These are phyloP conservation scores for Ennomos fuscantarius DNA, from an alignment of 2,888 invertebrate genomes.

Conservation along the genomic window DNA sequence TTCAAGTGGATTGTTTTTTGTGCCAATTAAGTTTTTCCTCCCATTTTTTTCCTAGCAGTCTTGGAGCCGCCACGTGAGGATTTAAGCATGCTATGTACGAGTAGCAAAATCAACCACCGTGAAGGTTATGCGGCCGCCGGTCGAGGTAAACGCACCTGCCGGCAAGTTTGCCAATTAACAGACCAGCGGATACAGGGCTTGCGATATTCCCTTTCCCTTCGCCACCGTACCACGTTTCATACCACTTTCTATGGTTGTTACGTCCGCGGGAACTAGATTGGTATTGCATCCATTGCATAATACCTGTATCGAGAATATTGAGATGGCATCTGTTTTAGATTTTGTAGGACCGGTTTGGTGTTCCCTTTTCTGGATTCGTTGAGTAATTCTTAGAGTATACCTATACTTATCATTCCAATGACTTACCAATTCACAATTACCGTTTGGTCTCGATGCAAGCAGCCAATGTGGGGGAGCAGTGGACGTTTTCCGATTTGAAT, in stretches of 20 bases:
- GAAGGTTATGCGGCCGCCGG: constrained; percentile 33
- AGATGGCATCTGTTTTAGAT: constrained; percentile 39
- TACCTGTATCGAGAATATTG: constrained; percentile 31
- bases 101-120: constrained; percentile 28
- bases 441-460: too few species aligned
- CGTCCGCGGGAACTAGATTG: constrained; percentile 55
- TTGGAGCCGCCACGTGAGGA: constrained; percentile 9
- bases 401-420: too few species aligned
- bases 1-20: too few species aligned
- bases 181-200: constrained; percentile 45
- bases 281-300: constrained; percentile 56
- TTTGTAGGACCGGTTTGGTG: constrained; percentile 13
- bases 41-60: not conserved
- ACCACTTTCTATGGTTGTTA: constrained; percentile 60
- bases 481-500: too few species aligned
- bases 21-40: constrained; percentile 1
- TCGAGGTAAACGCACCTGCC: constrained; percentile 38
- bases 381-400: too few species aligned
- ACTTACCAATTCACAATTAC: too few species aligned
- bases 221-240: constrained; percentile 44
- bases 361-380: not conserved
- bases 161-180: constrained; percentile 42
- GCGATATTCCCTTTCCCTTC: constrained; percentile 54
- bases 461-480: too few species aligned
- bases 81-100: not conserved